Base-by-base conservation (phyloP, 2,113 vertebrate species). In the Mola mola region DNA sequence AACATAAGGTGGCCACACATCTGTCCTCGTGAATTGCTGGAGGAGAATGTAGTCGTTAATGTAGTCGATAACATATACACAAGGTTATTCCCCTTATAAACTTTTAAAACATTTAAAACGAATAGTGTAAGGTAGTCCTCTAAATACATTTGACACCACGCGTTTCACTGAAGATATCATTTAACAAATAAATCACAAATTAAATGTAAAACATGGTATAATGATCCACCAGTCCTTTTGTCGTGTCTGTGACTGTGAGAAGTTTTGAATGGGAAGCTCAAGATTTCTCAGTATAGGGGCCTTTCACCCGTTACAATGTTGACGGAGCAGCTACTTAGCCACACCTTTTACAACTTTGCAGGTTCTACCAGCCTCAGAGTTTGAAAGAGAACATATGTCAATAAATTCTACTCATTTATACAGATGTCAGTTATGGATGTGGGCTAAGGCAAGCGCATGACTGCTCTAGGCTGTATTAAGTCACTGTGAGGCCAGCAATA, bases 1-100 rank as follows among this genome's bases (percentile, higher is more conserved):
- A 82, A 66, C n/a, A 79, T 34, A 81, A 19, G 4, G 42, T 38
- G 8, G 22, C 9, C 41, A 55, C 15, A 44, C 4, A 29, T 52
- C 6, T 21, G 15, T 40, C 15, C n/a, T 37, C 5, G 6, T 33
- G 25, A 55, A 42, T 12, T 49, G 19, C 74, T 22, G 53, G 38
- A 59, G 56, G 43, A 28, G 17, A 47, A 44, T 66, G n/a, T 15
- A 13, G 24, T 61, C 15, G 15, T 68, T 48, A 42, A 37, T 21
- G 49, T 19, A 67, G 12, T 12, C 49, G 48, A 60, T n/a, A n/a
- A n/a, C n/a, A n/a, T n/a, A n/a, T n/a, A n/a, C n/a, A n/a, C n/a
- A n/a, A n/a, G n/a, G n/a, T n/a, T n/a, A n/a, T n/a, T n/a, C n/a
- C n/a, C n/a, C n/a, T n/a, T n/a, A n/a, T n/a, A n/a, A n/a, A n/a